These are phyloP conservation scores for Tethea ocularis DNA, from an alignment of 2,888 invertebrate genomes.

Conservation along the genomic window DNA sequence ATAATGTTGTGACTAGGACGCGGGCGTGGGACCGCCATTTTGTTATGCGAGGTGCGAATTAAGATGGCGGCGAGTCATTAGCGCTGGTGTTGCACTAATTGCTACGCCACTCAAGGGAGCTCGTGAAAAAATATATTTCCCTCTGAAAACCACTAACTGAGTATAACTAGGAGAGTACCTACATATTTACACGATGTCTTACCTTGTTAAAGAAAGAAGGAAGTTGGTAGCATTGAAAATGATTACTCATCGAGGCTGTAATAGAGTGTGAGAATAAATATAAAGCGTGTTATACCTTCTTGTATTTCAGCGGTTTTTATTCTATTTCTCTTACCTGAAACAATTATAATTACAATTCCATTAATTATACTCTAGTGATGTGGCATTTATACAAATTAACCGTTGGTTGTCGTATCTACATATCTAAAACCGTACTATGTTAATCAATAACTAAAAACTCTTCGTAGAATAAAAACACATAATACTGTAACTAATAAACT, in stretches of 20 bases:
- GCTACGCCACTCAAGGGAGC: conserved; percentile 40
- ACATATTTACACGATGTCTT: not conserved
- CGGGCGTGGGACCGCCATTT: conserved; percentile 42
- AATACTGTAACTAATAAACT: no score
- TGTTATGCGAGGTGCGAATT: conserved; percentile 44
- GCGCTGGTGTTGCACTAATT: conserved; percentile 52
- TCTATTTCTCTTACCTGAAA: conserved; percentile 26
- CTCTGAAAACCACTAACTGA: not conserved
- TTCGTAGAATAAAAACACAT: no score
- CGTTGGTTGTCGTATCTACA: no score
- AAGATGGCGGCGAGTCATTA: conserved; percentile 58
- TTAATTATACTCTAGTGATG: no score
- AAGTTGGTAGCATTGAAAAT: not conserved
- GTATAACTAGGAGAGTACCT: not conserved
- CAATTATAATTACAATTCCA: conserved; percentile 9
- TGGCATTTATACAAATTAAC: no score
- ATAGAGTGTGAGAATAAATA: not conserved
- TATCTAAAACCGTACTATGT: no score
- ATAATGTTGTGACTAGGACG: conserved; percentile 26
- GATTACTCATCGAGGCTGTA: not conserved
- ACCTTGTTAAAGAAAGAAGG: not conserved
- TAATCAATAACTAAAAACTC: no score
- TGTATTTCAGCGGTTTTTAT: not conserved
- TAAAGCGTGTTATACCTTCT: not conserved
- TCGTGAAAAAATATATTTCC: conserved; percentile 8